Conservation (phyloP, 2,113 vertebrate genomes). For the Sprattus sprattus region DNA sequence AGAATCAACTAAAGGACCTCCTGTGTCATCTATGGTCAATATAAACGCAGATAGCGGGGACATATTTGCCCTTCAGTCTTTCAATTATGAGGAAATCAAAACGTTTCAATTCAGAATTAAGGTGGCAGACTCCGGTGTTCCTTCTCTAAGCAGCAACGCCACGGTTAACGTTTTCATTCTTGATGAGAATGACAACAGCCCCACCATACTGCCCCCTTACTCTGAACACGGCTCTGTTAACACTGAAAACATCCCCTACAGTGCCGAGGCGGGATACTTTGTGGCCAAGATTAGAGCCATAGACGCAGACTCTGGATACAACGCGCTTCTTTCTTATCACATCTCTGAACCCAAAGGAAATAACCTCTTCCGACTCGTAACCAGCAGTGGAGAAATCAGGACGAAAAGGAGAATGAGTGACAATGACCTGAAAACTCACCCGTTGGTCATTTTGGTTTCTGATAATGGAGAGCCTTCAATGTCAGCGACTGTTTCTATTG, state of each 20-base stretch:
- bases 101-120: conserved; percentile 67
- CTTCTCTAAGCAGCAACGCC: conserved; percentile 59
- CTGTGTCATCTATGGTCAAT: conserved; percentile 56
- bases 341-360: conserved; percentile 50
- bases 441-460: conserved; percentile 56
- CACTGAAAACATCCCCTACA: conserved; percentile 37
- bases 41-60: conserved; percentile 47
- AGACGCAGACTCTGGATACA: conserved; percentile 70
- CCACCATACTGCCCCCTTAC: conserved; percentile 40
- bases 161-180: conserved; percentile 63
- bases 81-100: conserved; percentile 51
- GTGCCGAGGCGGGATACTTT: conserved; percentile 54
- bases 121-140: conserved; percentile 64
- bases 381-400: conserved; percentile 59
- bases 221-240: conserved; percentile 33
- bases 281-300: conserved; percentile 67
- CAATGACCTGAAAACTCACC: conserved; percentile 55
- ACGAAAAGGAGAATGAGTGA: conserved; percentile 62
- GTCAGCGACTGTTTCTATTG: conserved; percentile 53
- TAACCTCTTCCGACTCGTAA: conserved; percentile 46
- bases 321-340: conserved; percentile 70
- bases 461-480: conserved; percentile 55
- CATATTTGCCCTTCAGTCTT: conserved; percentile 46
- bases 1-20: conserved; percentile 34
- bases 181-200: conserved; percentile 69